Evolutionary conservation across 2,888 invertebrate genomes (phyloP), one percentile per base, ranked within the genome.

Genomic region (Trachelus troglodyta): DNA sequence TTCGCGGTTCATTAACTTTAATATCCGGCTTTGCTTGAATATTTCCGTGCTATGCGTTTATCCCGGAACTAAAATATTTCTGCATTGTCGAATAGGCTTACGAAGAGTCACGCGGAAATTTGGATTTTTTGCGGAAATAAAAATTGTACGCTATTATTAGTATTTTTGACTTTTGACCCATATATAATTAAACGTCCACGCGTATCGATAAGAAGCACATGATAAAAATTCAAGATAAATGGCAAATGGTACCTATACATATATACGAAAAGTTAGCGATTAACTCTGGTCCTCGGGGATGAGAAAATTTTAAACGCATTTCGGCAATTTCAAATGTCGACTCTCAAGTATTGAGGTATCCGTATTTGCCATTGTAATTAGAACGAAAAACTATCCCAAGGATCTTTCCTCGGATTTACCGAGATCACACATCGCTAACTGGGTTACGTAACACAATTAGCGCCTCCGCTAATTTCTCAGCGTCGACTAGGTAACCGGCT

Each of bases 391-490:
- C 79, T 77, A 56, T 31, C 15, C 31, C 71, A 71, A 71, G 71
- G 31, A n/a, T 34, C 74, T 23, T 12, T 34, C 12, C 23, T n/a
- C n/a, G 74, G 35, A 74, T 69, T 79, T 76, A 69, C 76, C 86
- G 83, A 87, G 86, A 86, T 85, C 87, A 87, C 86, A 87, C 86
- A 81, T 86, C 87, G 83, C 82, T 88, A 88, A 89, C 89, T 87
- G 84, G 89, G 89, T 90, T 89, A 89, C 86, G 86, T 88, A 89
- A 89, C 87, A 88, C 87, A 90, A 90, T 90, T 90, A 89, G 89
- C 89, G 87, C 88, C 86, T 88, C 86, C 85, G 86, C 88, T 89
- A 90, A 90, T 90, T 90, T 89, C 90, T 89, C 88, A 87, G 87
- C 85, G 85, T 84, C 86, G 85, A 87, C 86, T 86, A 87, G 86